Percentiles rank a stretch among this genome's conserved stretches.
Evolutionary conservation across 2,888 invertebrate species (phyloP).

Genomic region (Aphelenchoides bicaudatus): DNA sequence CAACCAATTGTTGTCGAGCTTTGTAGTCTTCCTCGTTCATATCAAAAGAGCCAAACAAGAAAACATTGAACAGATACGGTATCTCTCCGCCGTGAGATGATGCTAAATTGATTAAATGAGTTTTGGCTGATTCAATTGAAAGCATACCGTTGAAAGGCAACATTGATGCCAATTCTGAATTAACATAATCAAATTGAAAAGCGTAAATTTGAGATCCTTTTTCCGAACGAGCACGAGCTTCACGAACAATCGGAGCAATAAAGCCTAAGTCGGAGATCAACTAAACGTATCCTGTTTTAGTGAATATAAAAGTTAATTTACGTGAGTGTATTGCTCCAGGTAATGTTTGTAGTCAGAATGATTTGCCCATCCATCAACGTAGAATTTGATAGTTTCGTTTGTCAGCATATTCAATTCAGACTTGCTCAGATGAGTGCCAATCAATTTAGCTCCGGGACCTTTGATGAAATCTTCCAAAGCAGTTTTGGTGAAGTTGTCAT

Average conservation of each 20-base stretch:
- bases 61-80: conserved; percentile 32
- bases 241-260: conserved; percentile 22
- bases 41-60: conserved; percentile 30
- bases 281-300: too few relatives aligned
- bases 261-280: conserved; percentile 22
- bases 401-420: conserved; percentile 2
- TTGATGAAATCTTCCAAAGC: conserved; percentile 1
- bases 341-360: not conserved
- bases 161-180: conserved; percentile 15
- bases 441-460: not conserved
- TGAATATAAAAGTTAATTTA: too few relatives aligned
- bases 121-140: conserved; percentile 2
- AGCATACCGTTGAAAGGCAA: conserved; percentile 18
- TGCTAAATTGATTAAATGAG: too few relatives aligned
- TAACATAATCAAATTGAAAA: conserved; percentile 26
- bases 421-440: not conserved
- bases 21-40: conserved; percentile 26
- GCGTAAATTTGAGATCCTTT: conserved; percentile 22
- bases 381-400: conserved; percentile 9
- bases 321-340: conserved; percentile 13
- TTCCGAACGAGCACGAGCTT: conserved; percentile 5
- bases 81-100: conserved; percentile 37
- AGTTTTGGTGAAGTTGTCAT: not conserved
- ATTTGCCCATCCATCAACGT: conserved; percentile 5
- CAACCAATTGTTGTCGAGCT: conserved; percentile 18